phyloP scores from a whole-genome alignment of 30 jellyfish, hydroid and myxozoan species.

The Aurelia coerulea region DNA sequence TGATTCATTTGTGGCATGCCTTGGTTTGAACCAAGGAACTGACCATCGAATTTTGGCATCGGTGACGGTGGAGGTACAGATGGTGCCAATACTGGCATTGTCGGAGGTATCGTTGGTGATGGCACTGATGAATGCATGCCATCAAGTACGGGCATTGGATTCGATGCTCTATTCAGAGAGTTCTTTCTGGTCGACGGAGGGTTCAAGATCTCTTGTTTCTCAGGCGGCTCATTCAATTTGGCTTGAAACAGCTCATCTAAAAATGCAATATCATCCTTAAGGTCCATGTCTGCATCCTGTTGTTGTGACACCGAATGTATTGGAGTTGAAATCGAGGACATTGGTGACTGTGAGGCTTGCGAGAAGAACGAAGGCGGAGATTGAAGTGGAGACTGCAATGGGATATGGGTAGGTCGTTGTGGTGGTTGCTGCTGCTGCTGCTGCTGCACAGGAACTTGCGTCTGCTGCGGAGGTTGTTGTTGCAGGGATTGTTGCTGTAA shows the following conservation, averaged over 20 bases:
- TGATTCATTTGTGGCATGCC: slow-evolving; percentile 35
- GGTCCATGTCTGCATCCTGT: slow-evolving; percentile 54
- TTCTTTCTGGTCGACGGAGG: slow-evolving; percentile 33
- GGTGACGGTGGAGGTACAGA: slow-evolving; percentile 71
- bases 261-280: slow-evolving; percentile 56
- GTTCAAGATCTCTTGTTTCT: slow-evolving; percentile 34
- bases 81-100: slow-evolving; percentile 64
- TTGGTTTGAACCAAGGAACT: slow-evolving; percentile 19
- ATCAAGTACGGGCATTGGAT: slow-evolving; percentile 66
- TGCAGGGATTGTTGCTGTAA: background rate
- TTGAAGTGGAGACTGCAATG: slow-evolving; percentile 58
- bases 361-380: slow-evolving; percentile 67
- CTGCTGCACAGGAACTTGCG: too few relatives aligned
- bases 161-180: slow-evolving; percentile 47
- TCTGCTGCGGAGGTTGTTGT: too few relatives aligned
- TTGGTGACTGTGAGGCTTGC: slow-evolving; percentile 70
- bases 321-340: slow-evolving; percentile 54
- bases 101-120: slow-evolving; percentile 64
- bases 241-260: slow-evolving; percentile 65
- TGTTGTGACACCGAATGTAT: slow-evolving; percentile 51
- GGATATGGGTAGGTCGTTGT: slow-evolving; percentile 39
- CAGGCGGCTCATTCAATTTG: slow-evolving; percentile 48
- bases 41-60: slow-evolving; percentile 25
- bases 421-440: slow-evolving; percentile 56
- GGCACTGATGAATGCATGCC: slow-evolving; percentile 71